Percentiles rank a stretch among this genome's conserved stretches.
Evolutionary conservation across 1,140 invertebrate genomes (phyloP).

Genomic region (Leptinotarsa texana): DNA sequence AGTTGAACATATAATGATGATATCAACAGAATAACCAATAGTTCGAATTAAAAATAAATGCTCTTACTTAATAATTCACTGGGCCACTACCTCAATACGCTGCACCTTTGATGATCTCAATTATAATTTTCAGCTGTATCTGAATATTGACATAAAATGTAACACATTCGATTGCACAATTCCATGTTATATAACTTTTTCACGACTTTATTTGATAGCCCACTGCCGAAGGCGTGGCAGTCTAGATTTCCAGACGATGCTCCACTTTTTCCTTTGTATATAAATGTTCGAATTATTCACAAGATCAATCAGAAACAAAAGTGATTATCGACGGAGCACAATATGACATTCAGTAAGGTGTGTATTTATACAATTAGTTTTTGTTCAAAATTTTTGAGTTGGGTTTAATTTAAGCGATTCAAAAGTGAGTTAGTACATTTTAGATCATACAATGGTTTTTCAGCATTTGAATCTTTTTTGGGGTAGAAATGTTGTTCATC

Average conservation of each 20-base stretch:
- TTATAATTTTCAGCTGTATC: background rate
- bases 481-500: too few species aligned
- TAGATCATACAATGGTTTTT: too few species aligned
- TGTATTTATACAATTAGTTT: conserved; percentile 31
- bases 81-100: background rate
- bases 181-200: conserved; percentile 25
- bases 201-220: conserved; percentile 32
- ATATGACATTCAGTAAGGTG: conserved; percentile 18
- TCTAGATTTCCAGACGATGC: conserved; percentile 35
- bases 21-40: too few species aligned
- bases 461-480: too few species aligned
- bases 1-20: too few species aligned
- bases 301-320: conserved; percentile 32
- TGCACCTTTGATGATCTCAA: background rate
- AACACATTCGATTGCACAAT: conserved; percentile 20
- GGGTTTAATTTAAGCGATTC: too few species aligned
- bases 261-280: conserved; percentile 34
- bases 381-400: background rate
- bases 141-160: conserved; percentile 18
- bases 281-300: conserved; percentile 32
- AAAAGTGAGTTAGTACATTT: too few species aligned
- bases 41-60: too few species aligned
- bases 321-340: conserved; percentile 28
- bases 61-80: too few species aligned
- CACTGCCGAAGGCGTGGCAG: conserved; percentile 30